These are phyloP conservation scores for Solea senegalensis DNA, from an alignment of 2,113 vertebrate species.

Conservation along the genomic window DNA sequence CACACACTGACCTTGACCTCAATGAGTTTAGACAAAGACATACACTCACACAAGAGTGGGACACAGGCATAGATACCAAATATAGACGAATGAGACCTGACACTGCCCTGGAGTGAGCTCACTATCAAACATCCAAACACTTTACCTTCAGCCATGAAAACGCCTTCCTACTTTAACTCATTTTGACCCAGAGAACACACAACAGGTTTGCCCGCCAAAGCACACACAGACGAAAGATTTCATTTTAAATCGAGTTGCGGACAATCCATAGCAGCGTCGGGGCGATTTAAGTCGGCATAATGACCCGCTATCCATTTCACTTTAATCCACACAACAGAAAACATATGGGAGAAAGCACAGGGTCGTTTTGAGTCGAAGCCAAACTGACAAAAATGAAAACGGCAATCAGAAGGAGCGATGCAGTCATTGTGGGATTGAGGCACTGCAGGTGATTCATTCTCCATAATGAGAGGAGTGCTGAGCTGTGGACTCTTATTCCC, in stretches of 20 bases:
- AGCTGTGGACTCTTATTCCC: constrained; percentile 32
- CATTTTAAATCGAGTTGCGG: constrained; percentile 5
- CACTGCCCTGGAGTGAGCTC: background rate
- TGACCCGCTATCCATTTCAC: constrained; percentile 47
- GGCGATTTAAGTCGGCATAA: constrained; percentile 18
- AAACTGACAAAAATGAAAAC: constrained; percentile 45
- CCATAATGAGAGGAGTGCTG: constrained; percentile 36
- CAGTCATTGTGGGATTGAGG: background rate
- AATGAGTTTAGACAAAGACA: constrained; percentile 8
- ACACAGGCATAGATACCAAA: background rate
- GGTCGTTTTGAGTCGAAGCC: constrained; percentile 16
- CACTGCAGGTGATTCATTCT: constrained; percentile 42
- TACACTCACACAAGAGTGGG: constrained; percentile 25
- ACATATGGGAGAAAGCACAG: constrained; percentile 5
- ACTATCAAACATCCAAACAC: constrained; percentile 1
- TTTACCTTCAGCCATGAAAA: too few species aligned
- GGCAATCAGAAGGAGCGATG: constrained; percentile 27
- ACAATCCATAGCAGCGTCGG: constrained; percentile 1
- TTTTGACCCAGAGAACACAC: background rate
- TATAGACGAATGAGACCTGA: background rate
- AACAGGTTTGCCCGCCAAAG: background rate
- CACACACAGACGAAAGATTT: constrained; percentile 20
- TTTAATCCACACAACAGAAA: constrained; percentile 45
- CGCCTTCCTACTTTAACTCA: background rate
- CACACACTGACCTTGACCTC: constrained; percentile 46